Evolutionary conservation across 1,140 invertebrate genomes (phyloP), one percentile per base, ranked within the genome.

Genomic region (Drosophila kanapiae): DNA sequence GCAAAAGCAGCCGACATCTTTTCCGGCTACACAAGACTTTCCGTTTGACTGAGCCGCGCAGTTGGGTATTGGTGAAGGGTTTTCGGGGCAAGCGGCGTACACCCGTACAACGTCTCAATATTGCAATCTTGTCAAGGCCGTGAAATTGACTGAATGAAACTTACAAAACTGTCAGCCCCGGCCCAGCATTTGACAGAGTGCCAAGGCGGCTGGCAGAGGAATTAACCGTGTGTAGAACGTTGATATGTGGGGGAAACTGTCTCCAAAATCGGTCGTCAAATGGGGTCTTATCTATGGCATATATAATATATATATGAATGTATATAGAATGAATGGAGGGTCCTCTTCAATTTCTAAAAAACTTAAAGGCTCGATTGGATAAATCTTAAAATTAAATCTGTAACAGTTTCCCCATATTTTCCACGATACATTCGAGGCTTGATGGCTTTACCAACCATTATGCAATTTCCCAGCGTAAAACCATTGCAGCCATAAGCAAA

Each of bases 81-180:
- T 38, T 14, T 10, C 0, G 8, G 23, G 10, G 43, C 4, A 8
- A 5, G 14, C 38, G 33, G 37, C 9, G 16, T 18, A 13, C 53
- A 49, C 43, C 43, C 48, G 42, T 51, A 76, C 76, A 83, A 71
- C 71, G 70, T 67, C 61, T 71, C 84, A 80, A 80, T 86, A 75
- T 83, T 80, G 80, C 83, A 87, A 87, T 88, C 67, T 72, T 72
- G 60, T 60, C 40, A 51, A 64, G 65, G 65, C 70, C 54, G 61
- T 69, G 67, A 77, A 87, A 88, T 87, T 71, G 69, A 87, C 76
- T 78, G 63, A 88, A 78, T 75, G 79, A 51, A 72, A 72, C 67
- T 75, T 72, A 82, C 63, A 62, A 79, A 67, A 78, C 74, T 75
- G 80, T 78, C 80, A 68, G 47, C 59, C 68, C 62, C 62, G 76